phyloP scores from a whole-genome alignment of 1,140 invertebrate genomes.

The Sweltsa coloradensis region DNA sequence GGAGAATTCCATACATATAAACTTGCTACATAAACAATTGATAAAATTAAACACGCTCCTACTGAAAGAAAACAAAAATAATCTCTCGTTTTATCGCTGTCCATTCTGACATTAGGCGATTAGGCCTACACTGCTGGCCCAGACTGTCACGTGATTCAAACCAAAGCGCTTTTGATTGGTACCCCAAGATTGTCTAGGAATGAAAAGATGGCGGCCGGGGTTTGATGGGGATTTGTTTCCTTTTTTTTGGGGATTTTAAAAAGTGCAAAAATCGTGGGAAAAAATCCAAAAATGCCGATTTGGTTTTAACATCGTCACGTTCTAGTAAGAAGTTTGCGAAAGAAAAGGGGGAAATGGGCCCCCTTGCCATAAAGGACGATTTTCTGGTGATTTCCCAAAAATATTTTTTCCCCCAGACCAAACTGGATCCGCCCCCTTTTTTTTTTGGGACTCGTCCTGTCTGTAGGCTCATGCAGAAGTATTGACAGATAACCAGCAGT shows the following conservation, averaged over 20 bases:
- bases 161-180: constrained; percentile 13
- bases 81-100: constrained; percentile 21
- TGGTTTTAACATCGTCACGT: constrained; percentile 75
- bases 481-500: no score
- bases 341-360: constrained; percentile 74
- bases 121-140: no score
- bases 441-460: constrained; percentile 13
- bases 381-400: constrained; percentile 42
- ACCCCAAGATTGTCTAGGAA: constrained; percentile 17
- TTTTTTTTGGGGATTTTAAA: constrained; percentile 41
- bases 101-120: constrained; percentile 31
- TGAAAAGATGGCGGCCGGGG: constrained; percentile 50
- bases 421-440: no score
- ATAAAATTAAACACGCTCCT: constrained; percentile 50
- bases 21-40: constrained; percentile 65
- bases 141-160: constrained; percentile 22
- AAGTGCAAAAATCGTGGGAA: constrained; percentile 2
- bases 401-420: neutral
- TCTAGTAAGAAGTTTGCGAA: constrained; percentile 68
- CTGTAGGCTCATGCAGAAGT: constrained; percentile 6
- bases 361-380: constrained; percentile 64
- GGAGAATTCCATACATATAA: constrained; percentile 70
- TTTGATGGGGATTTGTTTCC: constrained; percentile 44
- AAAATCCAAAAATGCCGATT: constrained; percentile 62
- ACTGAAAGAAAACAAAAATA: constrained; percentile 18